Evolutionary conservation across 2,888 invertebrate species (phyloP), one percentile per base, ranked within the genome.

Genomic region (Thecocarcelia acutangulata): DNA sequence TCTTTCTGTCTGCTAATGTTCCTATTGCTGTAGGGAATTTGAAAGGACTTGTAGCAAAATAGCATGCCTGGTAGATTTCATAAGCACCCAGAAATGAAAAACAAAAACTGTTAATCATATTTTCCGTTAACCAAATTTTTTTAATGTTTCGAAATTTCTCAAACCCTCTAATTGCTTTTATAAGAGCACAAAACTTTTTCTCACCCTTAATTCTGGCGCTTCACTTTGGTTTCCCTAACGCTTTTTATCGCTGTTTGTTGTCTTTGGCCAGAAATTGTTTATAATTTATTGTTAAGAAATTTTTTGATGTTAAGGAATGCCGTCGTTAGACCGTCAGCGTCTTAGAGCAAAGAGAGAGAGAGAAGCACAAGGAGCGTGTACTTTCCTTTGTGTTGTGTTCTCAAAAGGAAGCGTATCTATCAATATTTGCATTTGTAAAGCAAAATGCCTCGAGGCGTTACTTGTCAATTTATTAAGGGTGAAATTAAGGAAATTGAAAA

Each of bases 401-500:
- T 19, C 37, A 28, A 68, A 70, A 73, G 77, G 77, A 77, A 77
- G 77, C 77, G 77, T 82, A 69, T 82, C 78, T 78, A 74, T 74
- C 78, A 82, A 82, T 82, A 82, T 82, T 82, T 82, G 69, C 74
- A 78, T 82, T 82, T 82, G 78, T 75, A 75, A 70, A 82, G 74
- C 66, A 42, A 19, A 82, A 82, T 48, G 61, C 78, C 78, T 70
- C 40, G 40, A 70, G 82, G 74, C 78, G 59, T 52, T 82, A 70
- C 77, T 82, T 82, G 78, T 56, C 66, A 61, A 78, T 73, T 75
- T 82, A 82, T 75, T 82, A 56, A 61, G 78, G 78, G 78, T 82
- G 74, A 82, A 74, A 75, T 74, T 78, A 82, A 75, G 78, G 82
- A 82, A 82, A 82, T 82, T 82, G 82, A 74, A 78, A 74, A 82